A percentile compares a stretch with the other conserved stretches of the same genome.
Evolutionary conservation across 2,113 vertebrate genomes (phyloP).

Genomic region (Uria lomvia): DNA sequence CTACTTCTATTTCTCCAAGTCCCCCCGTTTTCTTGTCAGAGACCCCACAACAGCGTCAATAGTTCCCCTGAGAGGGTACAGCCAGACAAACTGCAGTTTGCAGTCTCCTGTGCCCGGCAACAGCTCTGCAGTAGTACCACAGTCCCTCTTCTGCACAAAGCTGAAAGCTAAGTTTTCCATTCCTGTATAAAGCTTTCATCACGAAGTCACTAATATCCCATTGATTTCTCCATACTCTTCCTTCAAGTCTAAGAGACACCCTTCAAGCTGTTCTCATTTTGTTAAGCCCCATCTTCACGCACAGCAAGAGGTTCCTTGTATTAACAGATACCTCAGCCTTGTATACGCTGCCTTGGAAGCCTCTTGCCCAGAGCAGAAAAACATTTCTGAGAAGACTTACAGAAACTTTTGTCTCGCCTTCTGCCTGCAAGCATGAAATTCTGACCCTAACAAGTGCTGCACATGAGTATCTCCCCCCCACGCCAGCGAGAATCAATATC

Average conservation of each 20-base stretch:
- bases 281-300: not conserved
- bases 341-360: not conserved
- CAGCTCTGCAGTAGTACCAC: not conserved
- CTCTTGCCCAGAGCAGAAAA: not conserved
- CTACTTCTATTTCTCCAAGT: not conserved
- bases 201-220: not conserved
- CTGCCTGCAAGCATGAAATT: not conserved
- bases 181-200: not conserved
- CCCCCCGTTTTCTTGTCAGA: not conserved
- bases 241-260: not conserved
- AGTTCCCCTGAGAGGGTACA: not conserved
- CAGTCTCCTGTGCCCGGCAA: not conserved
- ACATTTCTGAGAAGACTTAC: not conserved
- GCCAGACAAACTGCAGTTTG: not conserved
- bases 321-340: not conserved
- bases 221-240: not conserved
- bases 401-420: not conserved
- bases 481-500: not conserved
- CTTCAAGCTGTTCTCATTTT: not conserved
- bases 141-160: not conserved
- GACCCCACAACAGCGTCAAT: rapidly evolving
- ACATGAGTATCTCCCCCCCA: not conserved
- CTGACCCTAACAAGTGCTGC: not conserved
- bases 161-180: not conserved
- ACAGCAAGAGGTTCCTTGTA: not conserved